phyloP scores from a whole-genome alignment of 1,140 invertebrate species.

The Leptoteleia sp. region DNA sequence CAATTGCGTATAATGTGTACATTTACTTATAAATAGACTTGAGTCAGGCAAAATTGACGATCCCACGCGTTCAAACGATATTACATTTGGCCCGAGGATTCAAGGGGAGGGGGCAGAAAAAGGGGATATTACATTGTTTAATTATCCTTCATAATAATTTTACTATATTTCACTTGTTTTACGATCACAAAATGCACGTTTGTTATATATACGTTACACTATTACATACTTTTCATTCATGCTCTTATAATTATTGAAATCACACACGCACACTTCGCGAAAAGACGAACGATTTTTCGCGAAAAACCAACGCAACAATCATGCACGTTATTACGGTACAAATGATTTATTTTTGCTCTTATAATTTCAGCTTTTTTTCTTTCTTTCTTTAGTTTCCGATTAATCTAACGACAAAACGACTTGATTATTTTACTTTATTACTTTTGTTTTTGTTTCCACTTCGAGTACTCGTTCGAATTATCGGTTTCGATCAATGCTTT shows the following conservation, averaged over 20 bases:
- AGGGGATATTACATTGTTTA: slow-evolving; percentile 13
- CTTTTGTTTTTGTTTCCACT: neutral
- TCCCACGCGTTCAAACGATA: slow-evolving; percentile 72
- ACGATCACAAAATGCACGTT: slow-evolving; percentile 74
- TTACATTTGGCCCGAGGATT: slow-evolving; percentile 58
- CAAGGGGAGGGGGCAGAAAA: slow-evolving; percentile 26
- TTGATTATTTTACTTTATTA: slow-evolving; percentile 24
- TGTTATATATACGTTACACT: slow-evolving; percentile 47
- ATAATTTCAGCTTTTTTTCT: too few relatives aligned
- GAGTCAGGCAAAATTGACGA: slow-evolving; percentile 78
- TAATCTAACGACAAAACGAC: slow-evolving; percentile 28
- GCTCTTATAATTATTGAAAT: slow-evolving; percentile 34
- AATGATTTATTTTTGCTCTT: slow-evolving; percentile 29
- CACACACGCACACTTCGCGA: slow-evolving; percentile 32
- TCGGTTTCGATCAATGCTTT: too few relatives aligned
- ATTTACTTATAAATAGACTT: slow-evolving; percentile 66
- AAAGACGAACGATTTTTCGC: slow-evolving; percentile 36
- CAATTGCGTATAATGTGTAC: slow-evolving; percentile 69
- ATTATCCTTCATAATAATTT: slow-evolving; percentile 33
- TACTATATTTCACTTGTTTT: slow-evolving; percentile 45
- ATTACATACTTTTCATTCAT: slow-evolving; percentile 43
- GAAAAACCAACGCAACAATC: slow-evolving; percentile 36
- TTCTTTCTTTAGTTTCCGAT: slow-evolving; percentile 1
- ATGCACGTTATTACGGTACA: slow-evolving; percentile 36
- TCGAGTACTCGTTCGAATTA: neutral